Conservation (phyloP, 2,888 invertebrate genomes). For the Neoaliturus tenellus region DNA sequence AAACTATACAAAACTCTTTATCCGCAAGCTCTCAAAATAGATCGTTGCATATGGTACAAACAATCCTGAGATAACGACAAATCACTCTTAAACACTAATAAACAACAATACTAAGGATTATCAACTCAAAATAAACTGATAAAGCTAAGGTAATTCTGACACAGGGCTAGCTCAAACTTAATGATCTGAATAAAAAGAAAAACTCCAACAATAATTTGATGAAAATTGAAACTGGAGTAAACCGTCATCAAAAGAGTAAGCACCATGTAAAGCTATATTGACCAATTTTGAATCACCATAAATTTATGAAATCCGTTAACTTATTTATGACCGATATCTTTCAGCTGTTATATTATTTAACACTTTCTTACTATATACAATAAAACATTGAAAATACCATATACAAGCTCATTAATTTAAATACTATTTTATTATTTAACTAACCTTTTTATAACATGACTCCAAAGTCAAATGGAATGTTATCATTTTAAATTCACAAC, state of each 20-base stretch:
- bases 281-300: constrained; percentile 19
- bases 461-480: constrained; percentile 23
- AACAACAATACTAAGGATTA: constrained; percentile 16
- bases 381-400: constrained; percentile 9
- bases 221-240: not conserved
- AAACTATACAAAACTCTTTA: not conserved
- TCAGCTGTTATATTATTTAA: not conserved
- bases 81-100: constrained; percentile 11
- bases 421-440: constrained; percentile 16
- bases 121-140: not conserved
- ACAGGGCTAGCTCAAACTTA: not conserved
- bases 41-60: constrained; percentile 10
- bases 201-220: not conserved
- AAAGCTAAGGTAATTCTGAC: not conserved
- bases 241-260: constrained; percentile 5
- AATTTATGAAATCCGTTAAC: not conserved
- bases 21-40: constrained; percentile 13
- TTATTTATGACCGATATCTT: not conserved
- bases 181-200: not conserved
- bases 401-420: constrained; percentile 28
- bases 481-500: not conserved
- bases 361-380: constrained; percentile 32
- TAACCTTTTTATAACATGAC: not conserved
- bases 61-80: constrained; percentile 7
- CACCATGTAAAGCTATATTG: constrained; percentile 40